Conservation (phyloP, 2,797 vertebrate species). For the Enteromius viviparus region DNA sequence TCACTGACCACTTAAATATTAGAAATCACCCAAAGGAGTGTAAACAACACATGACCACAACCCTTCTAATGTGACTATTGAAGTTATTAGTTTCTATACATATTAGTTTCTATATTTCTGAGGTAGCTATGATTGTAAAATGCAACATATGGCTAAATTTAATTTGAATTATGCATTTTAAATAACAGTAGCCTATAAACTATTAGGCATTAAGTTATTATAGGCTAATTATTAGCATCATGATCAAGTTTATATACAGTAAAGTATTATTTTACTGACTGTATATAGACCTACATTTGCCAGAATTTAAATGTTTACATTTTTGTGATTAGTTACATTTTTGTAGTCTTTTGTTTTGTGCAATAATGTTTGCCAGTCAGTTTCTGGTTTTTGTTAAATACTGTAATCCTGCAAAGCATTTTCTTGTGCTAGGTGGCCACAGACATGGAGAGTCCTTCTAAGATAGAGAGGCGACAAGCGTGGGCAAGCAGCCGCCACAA, state of each 20-base stretch:
- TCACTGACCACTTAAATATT: not conserved
- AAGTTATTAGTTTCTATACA: not conserved
- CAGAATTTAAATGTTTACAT: not conserved
- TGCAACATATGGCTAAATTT: not conserved
- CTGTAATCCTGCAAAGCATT: not conserved
- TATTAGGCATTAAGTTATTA: not conserved
- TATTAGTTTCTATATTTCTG: not conserved
- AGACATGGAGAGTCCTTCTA: constrained; percentile 76
- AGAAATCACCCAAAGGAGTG: not conserved
- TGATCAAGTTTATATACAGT: not conserved
- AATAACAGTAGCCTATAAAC: no score
- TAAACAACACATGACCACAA: not conserved
- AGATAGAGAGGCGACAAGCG: constrained; percentile 77
- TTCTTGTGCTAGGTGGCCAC: not conserved
- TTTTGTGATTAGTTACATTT: not conserved
- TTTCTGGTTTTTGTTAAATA: not conserved
- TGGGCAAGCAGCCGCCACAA: constrained; percentile 82
- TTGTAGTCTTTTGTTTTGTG: not conserved
- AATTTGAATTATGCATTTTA: not conserved
- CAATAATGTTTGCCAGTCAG: not conserved
- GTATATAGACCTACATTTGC: not conserved
- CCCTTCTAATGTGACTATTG: not conserved
- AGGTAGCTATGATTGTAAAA: not conserved
- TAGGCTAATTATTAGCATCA: not conserved
- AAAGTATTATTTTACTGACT: not conserved